phyloP scores from a whole-genome alignment of 2,113 vertebrate species.

The Hystrix brachyura region DNA sequence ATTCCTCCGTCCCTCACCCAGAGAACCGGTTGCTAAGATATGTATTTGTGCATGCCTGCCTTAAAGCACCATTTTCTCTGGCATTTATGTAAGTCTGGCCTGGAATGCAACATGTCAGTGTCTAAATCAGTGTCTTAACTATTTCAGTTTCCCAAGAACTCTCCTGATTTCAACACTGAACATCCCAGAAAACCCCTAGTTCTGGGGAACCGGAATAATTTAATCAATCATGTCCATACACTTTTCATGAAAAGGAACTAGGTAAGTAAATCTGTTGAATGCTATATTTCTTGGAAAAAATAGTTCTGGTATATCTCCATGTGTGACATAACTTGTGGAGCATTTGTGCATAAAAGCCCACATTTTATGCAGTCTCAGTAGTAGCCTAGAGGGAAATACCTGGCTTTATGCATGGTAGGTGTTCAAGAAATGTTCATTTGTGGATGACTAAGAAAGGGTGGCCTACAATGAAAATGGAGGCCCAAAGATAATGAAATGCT shows the following conservation, averaged over 20 bases:
- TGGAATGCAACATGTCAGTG: constrained; percentile 7
- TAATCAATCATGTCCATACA: background rate
- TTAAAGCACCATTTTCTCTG: background rate
- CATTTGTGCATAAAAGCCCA: background rate
- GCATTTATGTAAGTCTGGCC: constrained; percentile 26
- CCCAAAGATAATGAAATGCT: background rate
- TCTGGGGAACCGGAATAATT: background rate
- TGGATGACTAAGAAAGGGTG: background rate
- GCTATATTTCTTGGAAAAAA: background rate
- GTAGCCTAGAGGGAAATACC: background rate
- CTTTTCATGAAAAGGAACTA: background rate
- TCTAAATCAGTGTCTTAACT: background rate
- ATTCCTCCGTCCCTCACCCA: background rate
- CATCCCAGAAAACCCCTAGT: background rate
- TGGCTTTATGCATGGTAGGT: background rate
- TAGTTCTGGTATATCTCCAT: background rate
- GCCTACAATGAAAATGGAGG: background rate
- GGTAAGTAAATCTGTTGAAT: background rate
- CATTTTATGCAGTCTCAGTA: background rate
- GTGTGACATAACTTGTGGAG: background rate
- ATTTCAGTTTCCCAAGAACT: background rate
- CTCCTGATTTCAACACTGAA: background rate
- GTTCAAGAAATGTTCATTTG: background rate
- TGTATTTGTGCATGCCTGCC: background rate
- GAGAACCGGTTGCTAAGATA: background rate